Evolutionary conservation across 2,113 vertebrate species (phyloP).

Genomic region (Protobothrops mucrosquamatus): DNA sequence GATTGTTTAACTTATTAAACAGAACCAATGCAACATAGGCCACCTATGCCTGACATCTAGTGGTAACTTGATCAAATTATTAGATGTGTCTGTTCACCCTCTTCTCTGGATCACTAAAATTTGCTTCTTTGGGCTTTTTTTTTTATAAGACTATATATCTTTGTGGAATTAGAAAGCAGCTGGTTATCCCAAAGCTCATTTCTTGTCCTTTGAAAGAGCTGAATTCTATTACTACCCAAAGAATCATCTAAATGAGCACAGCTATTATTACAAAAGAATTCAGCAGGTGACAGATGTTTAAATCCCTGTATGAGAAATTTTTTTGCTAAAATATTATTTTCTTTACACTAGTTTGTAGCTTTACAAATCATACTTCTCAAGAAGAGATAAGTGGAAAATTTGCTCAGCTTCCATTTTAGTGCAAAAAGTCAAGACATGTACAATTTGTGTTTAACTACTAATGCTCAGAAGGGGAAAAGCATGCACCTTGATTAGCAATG

Average conservation of each 20-base stretch:
- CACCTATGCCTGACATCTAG: constrained; percentile 67
- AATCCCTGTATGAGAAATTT: neutral
- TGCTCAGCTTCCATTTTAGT: neutral
- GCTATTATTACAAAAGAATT: neutral
- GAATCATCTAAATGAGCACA: neutral
- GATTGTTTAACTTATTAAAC: neutral
- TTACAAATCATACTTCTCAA: neutral
- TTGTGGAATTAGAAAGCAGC: neutral
- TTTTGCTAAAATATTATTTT: neutral
- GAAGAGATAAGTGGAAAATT: neutral
- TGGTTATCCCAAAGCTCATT: neutral
- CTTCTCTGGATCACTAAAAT: neutral
- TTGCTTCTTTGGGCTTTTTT: neutral
- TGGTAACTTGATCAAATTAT: constrained; percentile 34
- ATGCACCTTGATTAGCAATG: neutral
- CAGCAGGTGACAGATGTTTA: neutral
- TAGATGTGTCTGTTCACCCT: neutral
- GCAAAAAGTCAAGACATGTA: neutral
- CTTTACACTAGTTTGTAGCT: neutral
- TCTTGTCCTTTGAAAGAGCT: neutral
- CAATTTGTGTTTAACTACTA: neutral
- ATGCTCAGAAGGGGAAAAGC: neutral
- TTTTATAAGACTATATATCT: neutral
- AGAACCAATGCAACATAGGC: neutral
- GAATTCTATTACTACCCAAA: neutral